These are phyloP conservation scores for Macaca mulatta DNA, from an alignment of 2,113 vertebrate genomes.

Conservation along the genomic window DNA sequence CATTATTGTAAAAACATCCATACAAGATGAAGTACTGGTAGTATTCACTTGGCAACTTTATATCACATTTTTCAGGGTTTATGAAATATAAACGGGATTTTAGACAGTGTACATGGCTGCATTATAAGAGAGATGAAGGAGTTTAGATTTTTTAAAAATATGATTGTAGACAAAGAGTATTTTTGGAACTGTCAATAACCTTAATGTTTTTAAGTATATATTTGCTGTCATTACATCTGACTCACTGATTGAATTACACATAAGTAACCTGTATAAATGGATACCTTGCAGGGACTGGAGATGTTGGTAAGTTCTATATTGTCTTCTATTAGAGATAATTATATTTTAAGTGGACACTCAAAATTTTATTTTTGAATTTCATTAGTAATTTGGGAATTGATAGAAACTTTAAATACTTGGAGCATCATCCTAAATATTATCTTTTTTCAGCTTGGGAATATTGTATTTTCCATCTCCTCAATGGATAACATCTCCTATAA, in stretches of 20 bases:
- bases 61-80: background rate
- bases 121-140: background rate
- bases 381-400: slow-evolving; percentile 11
- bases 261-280: background rate
- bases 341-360: background rate
- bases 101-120: background rate
- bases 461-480: background rate
- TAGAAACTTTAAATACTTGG: background rate
- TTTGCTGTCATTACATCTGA: background rate
- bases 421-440: background rate
- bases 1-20: background rate
- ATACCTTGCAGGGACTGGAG: background rate
- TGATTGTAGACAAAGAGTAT: background rate
- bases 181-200: background rate
- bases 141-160: background rate
- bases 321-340: background rate
- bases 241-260: background rate
- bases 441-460: background rate
- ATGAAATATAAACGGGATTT: background rate
- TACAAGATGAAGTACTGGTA: background rate
- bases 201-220: background rate
- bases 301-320: background rate
- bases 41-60: background rate
- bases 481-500: background rate
- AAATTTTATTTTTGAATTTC: slow-evolving; percentile 9